These are phyloP conservation scores for Halichoerus grypus DNA, from an alignment of 2,113 vertebrate genomes.

Conservation along the genomic window DNA sequence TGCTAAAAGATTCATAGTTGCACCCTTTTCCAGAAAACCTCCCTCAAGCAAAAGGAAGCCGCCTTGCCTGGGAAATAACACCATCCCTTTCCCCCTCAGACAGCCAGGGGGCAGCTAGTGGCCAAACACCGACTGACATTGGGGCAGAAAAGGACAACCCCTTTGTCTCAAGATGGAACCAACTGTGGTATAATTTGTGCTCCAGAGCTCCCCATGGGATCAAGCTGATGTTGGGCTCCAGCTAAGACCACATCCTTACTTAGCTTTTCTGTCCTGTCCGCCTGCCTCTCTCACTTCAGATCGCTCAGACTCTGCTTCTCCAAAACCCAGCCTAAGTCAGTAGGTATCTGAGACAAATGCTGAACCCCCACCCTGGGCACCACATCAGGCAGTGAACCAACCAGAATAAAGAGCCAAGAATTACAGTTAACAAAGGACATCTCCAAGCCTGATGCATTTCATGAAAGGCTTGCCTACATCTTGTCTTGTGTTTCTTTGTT, in stretches of 20 bases:
- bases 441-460: not conserved
- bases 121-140: not conserved
- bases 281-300: not conserved
- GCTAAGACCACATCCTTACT: not conserved
- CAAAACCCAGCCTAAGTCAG: not conserved
- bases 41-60: not conserved
- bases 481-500: conserved; percentile 11
- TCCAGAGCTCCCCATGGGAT: not conserved
- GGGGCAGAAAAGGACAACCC: not conserved
- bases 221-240: not conserved
- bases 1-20: not conserved
- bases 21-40: not conserved
- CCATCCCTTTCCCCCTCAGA: not conserved
- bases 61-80: not conserved
- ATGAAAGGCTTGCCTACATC: not conserved
- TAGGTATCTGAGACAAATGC: not conserved
- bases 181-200: not conserved
- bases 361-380: not conserved
- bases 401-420: not conserved
- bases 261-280: not conserved
- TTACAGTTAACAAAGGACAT: not conserved
- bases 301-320: not conserved
- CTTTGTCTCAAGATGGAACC: not conserved
- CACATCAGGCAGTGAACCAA: not conserved
- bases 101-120: not conserved